These are phyloP conservation scores for Nowickia ferox DNA, from an alignment of 2,888 invertebrate genomes.

Conservation along the genomic window DNA sequence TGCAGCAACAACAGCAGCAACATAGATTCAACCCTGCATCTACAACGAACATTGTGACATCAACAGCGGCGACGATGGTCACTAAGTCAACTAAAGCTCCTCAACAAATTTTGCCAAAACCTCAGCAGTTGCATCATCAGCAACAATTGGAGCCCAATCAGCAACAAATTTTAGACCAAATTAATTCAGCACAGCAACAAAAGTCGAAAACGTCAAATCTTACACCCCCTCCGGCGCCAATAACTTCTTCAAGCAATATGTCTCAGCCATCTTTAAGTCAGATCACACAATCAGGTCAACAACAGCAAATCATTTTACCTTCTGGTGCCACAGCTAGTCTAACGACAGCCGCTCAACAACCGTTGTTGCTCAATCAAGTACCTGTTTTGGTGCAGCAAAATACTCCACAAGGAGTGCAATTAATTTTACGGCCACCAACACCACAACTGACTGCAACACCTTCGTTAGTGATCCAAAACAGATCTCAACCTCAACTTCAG, in stretches of 20 bases:
- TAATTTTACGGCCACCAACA: constrained; percentile 88
- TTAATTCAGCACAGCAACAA: constrained; percentile 62
- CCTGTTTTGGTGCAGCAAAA: constrained; percentile 87
- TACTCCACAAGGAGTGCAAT: constrained; percentile 87
- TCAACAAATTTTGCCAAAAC: constrained; percentile 87
- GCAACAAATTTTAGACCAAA: constrained; percentile 59
- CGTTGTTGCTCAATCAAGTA: constrained; percentile 83
- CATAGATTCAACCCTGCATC: constrained; percentile 74
- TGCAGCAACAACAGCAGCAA: constrained; percentile 77
- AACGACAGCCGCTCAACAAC: constrained; percentile 77
- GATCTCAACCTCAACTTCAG: constrained; percentile 81
- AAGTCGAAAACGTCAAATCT: constrained; percentile 71
- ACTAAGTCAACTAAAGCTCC: constrained; percentile 83
- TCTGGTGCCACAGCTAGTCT: constrained; percentile 77
- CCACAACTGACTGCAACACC: constrained; percentile 84
- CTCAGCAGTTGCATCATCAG: constrained; percentile 79
- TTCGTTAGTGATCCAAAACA: constrained; percentile 83
- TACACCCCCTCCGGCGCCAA: constrained; percentile 68
- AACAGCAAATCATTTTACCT: constrained; percentile 81
- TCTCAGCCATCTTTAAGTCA: constrained; percentile 76
- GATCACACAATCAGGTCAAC: constrained; percentile 81
- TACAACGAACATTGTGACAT: constrained; percentile 69
- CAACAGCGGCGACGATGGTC: constrained; percentile 47
- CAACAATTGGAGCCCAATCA: constrained; percentile 76
- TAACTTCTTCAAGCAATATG: constrained; percentile 73